Conservation (phyloP, 2,113 vertebrate species). For the Ramphastos sulfuratus region DNA sequence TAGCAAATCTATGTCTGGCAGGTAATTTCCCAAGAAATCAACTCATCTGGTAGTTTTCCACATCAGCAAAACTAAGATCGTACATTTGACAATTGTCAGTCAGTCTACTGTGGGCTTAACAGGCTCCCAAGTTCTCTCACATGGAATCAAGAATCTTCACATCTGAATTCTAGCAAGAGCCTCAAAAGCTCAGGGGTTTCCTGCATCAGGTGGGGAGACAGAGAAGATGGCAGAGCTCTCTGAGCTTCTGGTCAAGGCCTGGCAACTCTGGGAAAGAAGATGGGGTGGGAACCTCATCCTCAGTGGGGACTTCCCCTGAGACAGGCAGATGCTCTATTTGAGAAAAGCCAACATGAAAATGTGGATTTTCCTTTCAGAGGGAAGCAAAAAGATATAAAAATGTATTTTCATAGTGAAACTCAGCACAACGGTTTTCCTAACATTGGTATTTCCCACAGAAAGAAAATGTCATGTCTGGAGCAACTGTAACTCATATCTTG, state of each 20-base stretch:
- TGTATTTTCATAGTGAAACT: neutral
- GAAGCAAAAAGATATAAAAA: neutral
- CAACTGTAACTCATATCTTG: neutral
- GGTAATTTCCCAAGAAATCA: neutral
- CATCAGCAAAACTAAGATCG: neutral
- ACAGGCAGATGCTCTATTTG: neutral
- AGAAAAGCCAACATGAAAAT: neutral
- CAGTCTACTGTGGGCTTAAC: neutral
- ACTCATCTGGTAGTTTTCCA: neutral
- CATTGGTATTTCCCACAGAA: constrained; percentile 2
- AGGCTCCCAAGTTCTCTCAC: neutral
- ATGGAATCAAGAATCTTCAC: neutral
- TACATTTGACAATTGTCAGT: neutral
- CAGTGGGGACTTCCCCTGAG: neutral
- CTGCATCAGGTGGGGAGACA: neutral
- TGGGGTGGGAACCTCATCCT: neutral
- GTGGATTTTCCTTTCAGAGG: neutral
- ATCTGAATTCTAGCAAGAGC: neutral
- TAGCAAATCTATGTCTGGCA: neutral
- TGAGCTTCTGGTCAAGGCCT: neutral
- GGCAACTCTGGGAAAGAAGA: neutral
- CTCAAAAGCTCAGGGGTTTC: neutral
- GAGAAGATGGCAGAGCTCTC: neutral
- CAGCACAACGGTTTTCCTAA: neutral
- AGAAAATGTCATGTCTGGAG: neutral